Evolutionary conservation across 2,888 invertebrate species (phyloP).

Genomic region (Amphipyra tragopoginis): DNA sequence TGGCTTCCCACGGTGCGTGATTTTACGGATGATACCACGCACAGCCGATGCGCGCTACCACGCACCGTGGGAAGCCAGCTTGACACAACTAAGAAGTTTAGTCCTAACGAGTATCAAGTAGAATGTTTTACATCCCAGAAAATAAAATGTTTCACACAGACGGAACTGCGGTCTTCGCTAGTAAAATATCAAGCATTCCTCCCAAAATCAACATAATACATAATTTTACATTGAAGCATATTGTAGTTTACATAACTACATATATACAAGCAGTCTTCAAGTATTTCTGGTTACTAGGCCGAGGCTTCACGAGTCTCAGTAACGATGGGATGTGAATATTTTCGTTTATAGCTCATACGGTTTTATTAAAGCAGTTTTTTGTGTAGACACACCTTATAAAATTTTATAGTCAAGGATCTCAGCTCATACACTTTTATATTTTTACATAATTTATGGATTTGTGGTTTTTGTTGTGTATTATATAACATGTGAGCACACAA

Average conservation of each 20-base stretch:
- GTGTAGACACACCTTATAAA: constrained; percentile 49
- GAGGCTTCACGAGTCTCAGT: constrained; percentile 14
- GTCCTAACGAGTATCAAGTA: no score
- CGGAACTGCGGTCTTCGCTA: no score
- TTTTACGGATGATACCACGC: no score
- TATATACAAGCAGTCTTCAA: constrained; percentile 3
- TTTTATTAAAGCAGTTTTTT: constrained; percentile 45
- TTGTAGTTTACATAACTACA: constrained; percentile 1
- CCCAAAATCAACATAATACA: constrained; percentile 13
- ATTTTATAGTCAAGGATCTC: constrained; percentile 39
- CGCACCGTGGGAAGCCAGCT: no score
- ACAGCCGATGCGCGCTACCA: no score
- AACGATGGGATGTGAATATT: constrained; percentile 42
- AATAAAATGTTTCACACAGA: no score
- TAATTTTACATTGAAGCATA: background rate
- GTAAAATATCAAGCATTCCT: background rate
- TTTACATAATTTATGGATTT: constrained; percentile 35
- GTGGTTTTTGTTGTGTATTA: constrained; percentile 10
- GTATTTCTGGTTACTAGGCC: constrained; percentile 1
- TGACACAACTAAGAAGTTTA: no score
- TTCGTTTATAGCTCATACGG: constrained; percentile 31
- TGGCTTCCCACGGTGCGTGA: no score
- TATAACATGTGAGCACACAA: no score
- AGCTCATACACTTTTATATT: constrained; percentile 35
- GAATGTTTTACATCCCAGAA: no score